phyloP scores from a whole-genome alignment of 2,113 vertebrate species.

The Brachypteracias leptosomus region DNA sequence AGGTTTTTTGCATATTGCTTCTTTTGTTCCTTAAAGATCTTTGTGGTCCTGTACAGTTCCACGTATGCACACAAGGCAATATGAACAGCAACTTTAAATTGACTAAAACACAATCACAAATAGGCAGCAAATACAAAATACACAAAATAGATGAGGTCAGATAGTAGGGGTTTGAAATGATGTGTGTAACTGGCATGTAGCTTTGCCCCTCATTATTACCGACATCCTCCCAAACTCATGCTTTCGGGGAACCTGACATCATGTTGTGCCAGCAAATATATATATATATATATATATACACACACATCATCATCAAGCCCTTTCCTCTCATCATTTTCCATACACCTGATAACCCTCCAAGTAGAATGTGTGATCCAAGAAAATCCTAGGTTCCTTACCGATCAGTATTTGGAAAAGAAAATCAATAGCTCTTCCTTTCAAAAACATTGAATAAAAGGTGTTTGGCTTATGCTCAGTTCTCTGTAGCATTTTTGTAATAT shows the following conservation, averaged over 20 bases:
- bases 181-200: fast-evolving
- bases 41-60: not conserved
- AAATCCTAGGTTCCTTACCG: not conserved
- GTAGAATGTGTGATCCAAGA: not conserved
- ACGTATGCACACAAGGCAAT: not conserved
- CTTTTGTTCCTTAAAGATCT: not conserved
- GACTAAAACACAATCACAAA: not conserved
- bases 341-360: not conserved
- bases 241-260: not conserved
- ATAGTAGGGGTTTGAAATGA: not conserved
- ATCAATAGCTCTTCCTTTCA: not conserved
- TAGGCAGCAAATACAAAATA: not conserved
- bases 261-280: not conserved
- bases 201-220: not conserved
- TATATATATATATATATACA: not conserved
- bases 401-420: not conserved
- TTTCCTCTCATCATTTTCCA: not conserved
- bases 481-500: not conserved
- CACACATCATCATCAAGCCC: not conserved
- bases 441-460: not conserved
- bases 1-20: not conserved
- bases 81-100: not conserved
- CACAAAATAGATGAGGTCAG: not conserved
- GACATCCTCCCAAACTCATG: not conserved
- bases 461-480: not conserved